A percentile compares a stretch with the other conserved stretches of the same genome.
Conservation (phyloP, 2,113 vertebrate genomes). For the Artemisiospiza belli region DNA sequence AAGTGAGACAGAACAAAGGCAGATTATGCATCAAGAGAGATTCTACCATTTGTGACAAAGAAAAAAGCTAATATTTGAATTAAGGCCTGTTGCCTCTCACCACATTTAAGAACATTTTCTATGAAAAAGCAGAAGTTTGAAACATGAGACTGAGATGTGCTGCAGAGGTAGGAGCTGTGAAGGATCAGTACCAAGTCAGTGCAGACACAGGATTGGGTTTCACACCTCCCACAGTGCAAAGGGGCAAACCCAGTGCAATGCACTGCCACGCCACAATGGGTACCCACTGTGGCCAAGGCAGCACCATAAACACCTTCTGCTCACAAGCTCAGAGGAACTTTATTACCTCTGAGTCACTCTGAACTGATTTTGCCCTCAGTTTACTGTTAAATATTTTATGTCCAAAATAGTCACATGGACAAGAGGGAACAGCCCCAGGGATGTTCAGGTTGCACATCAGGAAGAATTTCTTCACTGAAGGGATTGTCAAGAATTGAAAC, state of each 20-base stretch:
- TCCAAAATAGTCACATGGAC: not conserved
- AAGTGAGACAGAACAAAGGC: slow-evolving; percentile 22
- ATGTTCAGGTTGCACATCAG: not conserved
- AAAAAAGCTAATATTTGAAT: not conserved
- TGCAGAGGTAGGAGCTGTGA: not conserved
- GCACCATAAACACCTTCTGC: not conserved
- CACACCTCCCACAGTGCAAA: rapidly evolving
- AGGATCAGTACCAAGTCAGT: not conserved
- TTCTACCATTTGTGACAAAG: not conserved
- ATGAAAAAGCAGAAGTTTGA: not conserved
- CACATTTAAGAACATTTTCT: not conserved
- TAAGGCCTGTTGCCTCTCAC: not conserved
- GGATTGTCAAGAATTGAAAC: not conserved
- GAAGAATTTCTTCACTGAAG: not conserved
- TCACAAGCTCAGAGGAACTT: not conserved
- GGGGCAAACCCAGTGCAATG: not conserved
- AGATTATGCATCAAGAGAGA: slow-evolving; percentile 18
- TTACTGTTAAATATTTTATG: not conserved
- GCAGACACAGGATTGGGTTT: not conserved
- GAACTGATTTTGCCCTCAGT: not conserved
- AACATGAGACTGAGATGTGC: not conserved
- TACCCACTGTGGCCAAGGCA: not conserved
- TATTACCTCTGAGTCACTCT: not conserved
- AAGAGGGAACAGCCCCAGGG: not conserved
- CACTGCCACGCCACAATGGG: not conserved